Evolutionary conservation across 2,113 vertebrate species (phyloP), one percentile per base, ranked within the genome.

Genomic region (Cephalopholis sonnerati): DNA sequence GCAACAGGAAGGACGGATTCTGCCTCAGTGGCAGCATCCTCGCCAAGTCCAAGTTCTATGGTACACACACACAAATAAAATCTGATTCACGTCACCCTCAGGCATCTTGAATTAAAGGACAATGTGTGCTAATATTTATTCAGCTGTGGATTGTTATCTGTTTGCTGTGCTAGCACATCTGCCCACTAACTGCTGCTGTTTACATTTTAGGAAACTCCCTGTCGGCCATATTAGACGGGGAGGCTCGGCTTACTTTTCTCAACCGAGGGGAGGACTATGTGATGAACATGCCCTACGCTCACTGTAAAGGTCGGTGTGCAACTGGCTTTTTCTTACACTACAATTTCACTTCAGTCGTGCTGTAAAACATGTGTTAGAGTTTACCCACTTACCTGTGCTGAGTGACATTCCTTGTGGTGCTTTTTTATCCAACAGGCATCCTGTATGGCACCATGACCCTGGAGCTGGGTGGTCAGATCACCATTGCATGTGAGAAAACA

Each of bases 251-350:
- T 25, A 98, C 96, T 0, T 99, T 99, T 80, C 96, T 99, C 17
- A 99, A 98, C 73, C 95, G 98, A 85, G 98, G 98, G 62, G 98
- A 99, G 91, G 98, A 99, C 92, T 99, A 99, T 32, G 93, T 97
- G 51, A 99, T 99, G 97, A 98, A 97, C 80, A 99, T 99, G 98
- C 98, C 98, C 63, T 99, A 99, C 54, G 98, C 98, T 89, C 98
- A 99, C 91, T 99, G 98, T 91, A 99, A 99, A 99, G 98, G 98
- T 99, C 94, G 55, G 91, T 65, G 5, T 15, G 24, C 54, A 12
- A 24, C n/a, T 18, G 46, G 16, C 41, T 44, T 22, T 24, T 7
- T 48, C 17, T 39, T 3, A 4, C 44, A 22, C 24, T 22, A 1
- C 7, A 3, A 44, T 54, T 41, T 59, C 59, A 10, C 29, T 3